These are phyloP conservation scores for Paramacrobiotus metropolitanus DNA, from an alignment of 1,140 invertebrate species.

Conservation along the genomic window DNA sequence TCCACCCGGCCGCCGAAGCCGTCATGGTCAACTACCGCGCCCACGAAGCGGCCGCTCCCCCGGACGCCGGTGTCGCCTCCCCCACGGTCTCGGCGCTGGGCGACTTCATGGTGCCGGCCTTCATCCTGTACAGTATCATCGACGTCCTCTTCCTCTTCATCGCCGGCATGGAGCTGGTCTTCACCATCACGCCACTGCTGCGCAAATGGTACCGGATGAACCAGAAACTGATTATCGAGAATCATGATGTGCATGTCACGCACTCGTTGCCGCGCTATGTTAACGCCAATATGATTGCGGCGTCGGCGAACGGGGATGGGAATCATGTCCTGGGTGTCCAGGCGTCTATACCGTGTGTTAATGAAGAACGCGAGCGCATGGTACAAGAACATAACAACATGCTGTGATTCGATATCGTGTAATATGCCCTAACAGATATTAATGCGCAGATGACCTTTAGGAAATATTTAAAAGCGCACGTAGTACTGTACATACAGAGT, in stretches of 20 bases:
- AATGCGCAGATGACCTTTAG: no score
- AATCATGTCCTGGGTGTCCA: neutral
- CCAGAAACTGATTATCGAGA: neutral
- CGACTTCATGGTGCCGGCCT: constrained; percentile 3
- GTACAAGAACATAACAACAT: neutral
- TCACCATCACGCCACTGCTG: neutral
- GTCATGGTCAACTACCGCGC: no score
- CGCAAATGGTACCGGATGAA: constrained; percentile 3
- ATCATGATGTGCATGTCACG: neutral
- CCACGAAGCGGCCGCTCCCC: neutral
- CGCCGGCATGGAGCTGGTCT: neutral
- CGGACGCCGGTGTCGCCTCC: neutral
- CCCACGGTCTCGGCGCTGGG: neutral
- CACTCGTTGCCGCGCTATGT: neutral
- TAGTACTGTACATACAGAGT: no score
- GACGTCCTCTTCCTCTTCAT: constrained; percentile 3
- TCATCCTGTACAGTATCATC: constrained; percentile 4
- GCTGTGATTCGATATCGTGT: no score
- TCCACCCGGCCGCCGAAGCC: neutral
- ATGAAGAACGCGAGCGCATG: neutral
- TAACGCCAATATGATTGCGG: neutral
- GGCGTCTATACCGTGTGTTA: constrained; percentile 2
- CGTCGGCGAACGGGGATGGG: neutral
- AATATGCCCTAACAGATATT: no score
- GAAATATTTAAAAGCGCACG: no score